A percentile compares a stretch with the other conserved stretches of the same genome.
phyloP scores from a whole-genome alignment of 2,797 vertebrate species.

The Clangula hyemalis region DNA sequence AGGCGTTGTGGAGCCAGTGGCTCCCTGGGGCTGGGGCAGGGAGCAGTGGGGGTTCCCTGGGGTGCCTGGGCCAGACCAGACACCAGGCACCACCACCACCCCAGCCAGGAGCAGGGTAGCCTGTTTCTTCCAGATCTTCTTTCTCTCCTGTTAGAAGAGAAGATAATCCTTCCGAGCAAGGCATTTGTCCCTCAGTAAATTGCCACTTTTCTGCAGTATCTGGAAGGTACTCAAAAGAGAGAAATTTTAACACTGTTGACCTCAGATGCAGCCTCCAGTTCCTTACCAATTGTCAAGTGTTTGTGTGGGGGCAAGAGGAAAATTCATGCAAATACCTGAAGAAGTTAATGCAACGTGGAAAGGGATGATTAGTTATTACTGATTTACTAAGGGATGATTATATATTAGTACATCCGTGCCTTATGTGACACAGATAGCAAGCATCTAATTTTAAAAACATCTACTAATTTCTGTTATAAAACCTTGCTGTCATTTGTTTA shows the following conservation, averaged over 20 bases:
- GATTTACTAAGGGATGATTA: not conserved
- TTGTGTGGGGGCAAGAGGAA: not conserved
- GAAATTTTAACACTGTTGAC: not conserved
- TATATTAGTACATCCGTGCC: not conserved
- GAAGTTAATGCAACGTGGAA: not conserved
- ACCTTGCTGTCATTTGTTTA: not conserved
- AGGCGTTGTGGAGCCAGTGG: rapidly evolving
- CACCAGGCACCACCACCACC: rapidly evolving
- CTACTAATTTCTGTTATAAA: not conserved
- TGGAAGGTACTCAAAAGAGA: not conserved
- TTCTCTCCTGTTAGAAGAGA: not conserved
- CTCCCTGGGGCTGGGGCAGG: not conserved
- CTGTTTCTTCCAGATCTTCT: not conserved
- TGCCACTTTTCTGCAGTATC: not conserved
- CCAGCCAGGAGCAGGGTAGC: not conserved
- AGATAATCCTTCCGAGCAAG: not conserved
- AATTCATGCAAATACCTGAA: not conserved
- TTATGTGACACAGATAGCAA: not conserved
- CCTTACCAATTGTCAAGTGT: not conserved
- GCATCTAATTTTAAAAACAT: not conserved
- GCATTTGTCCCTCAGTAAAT: not conserved
- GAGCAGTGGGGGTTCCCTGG: rapidly evolving
- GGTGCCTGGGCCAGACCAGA: rapidly evolving
- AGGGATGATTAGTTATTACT: not conserved
- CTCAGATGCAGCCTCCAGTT: not conserved